Evolutionary conservation across 2,888 invertebrate species (phyloP).

Genomic region (Philhelius pedissequus): DNA sequence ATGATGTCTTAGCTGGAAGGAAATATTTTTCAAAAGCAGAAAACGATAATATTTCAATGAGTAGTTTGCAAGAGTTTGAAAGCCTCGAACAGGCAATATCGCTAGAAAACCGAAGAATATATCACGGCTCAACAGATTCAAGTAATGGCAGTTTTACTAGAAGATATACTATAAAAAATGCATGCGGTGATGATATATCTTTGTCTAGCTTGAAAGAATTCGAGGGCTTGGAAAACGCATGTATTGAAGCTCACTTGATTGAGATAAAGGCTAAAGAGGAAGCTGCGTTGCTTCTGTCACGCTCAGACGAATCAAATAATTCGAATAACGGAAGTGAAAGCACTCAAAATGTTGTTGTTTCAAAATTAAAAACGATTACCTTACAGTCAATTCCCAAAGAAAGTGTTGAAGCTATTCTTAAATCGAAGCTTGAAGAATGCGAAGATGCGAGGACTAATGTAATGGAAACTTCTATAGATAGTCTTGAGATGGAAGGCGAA

Average conservation of each 20-base stretch:
- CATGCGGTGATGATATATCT: constrained; percentile 91
- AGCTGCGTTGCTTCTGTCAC: constrained; percentile 85
- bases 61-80: constrained; percentile 96
- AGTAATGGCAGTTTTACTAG: constrained; percentile 90
- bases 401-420: constrained; percentile 76
- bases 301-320: constrained; percentile 79
- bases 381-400: constrained; percentile 72
- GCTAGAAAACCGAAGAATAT: constrained; percentile 85
- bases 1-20: constrained; percentile 90
- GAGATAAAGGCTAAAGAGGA: constrained; percentile 92
- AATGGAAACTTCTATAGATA: constrained; percentile 83
- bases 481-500: constrained; percentile 79
- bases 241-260: constrained; percentile 89
- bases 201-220: constrained; percentile 94
- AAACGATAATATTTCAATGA: constrained; percentile 94
- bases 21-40: constrained; percentile 89
- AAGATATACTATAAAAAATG: constrained; percentile 84
- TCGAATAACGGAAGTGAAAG: constrained; percentile 74
- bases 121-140: constrained; percentile 91
- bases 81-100: constrained; percentile 91
- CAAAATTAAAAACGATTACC: constrained; percentile 73
- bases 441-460: constrained; percentile 77
- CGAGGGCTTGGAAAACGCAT: constrained; percentile 93
- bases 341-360: constrained; percentile 70
- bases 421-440: constrained; percentile 77